Percentiles rank a stretch among this genome's conserved stretches.
Evolutionary conservation across 1,140 invertebrate genomes (phyloP).

Genomic region (Drosophila busckii): DNA sequence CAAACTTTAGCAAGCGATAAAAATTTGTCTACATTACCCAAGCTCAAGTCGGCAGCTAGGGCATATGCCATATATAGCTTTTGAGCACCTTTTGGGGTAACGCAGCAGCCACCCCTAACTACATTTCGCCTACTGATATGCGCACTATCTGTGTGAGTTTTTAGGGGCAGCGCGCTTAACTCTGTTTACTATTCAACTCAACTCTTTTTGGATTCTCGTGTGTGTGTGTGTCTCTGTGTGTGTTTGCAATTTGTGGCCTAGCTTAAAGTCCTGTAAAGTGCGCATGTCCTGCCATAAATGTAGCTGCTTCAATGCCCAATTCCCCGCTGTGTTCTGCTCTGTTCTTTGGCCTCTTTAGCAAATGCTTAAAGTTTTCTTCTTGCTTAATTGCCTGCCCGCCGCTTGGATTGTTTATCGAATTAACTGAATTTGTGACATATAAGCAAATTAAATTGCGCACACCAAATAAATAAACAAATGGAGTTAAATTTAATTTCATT

Average conservation of each 20-base stretch:
- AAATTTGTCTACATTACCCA: constrained; percentile 72
- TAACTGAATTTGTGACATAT: constrained; percentile 59
- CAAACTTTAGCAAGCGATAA: constrained; percentile 71
- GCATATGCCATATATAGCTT: no score
- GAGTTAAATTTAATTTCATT: constrained; percentile 72
- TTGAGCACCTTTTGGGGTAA: no score
- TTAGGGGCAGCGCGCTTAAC: constrained; percentile 18
- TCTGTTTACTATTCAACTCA: constrained; percentile 19
- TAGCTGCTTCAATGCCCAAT: background rate
- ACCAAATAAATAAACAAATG: constrained; percentile 68
- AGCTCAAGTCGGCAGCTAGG: no score
- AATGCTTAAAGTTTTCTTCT: constrained; percentile 44
- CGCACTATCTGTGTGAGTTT: constrained; percentile 30
- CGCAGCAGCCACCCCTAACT: constrained; percentile 31
- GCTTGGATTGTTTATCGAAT: constrained; percentile 42
- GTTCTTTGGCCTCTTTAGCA: constrained; percentile 27
- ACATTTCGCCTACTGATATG: constrained; percentile 22
- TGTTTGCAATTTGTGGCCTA: constrained; percentile 53
- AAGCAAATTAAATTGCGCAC: constrained; percentile 42
- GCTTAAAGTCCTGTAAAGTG: constrained; percentile 53
- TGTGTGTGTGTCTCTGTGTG: background rate
- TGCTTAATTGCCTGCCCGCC: constrained; percentile 44
- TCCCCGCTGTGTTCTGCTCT: constrained; percentile 10
- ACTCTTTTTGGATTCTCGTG: background rate
- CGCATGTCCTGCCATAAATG: constrained; percentile 55